phyloP scores from a whole-genome alignment of 2,888 invertebrate species.

The Disparrhopalites patrizii region DNA sequence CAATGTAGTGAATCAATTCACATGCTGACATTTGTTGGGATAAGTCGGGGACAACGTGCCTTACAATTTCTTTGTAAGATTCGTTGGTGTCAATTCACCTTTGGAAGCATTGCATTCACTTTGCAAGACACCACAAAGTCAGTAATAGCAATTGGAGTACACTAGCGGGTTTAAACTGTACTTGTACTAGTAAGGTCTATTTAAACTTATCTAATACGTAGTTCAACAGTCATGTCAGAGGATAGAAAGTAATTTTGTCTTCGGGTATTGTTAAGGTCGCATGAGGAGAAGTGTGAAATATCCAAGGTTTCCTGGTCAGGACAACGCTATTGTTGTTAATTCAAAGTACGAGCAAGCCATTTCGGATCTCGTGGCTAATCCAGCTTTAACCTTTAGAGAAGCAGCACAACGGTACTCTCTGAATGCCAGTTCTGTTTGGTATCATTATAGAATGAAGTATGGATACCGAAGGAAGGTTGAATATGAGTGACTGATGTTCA shows the following conservation, averaged over 20 bases:
- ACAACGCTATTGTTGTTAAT: constrained; percentile 27
- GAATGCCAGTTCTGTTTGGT: constrained; percentile 37
- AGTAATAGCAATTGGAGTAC: no score
- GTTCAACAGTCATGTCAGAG: no score
- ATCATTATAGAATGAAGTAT: constrained; percentile 36
- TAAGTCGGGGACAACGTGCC: no score
- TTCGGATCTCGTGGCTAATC: constrained; percentile 33
- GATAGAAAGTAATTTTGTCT: constrained; percentile 15
- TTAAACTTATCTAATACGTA: not conserved
- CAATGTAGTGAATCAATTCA: no score
- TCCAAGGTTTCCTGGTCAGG: constrained; percentile 31
- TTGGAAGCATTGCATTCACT: no score
- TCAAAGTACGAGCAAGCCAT: constrained; percentile 38
- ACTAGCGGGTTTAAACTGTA: no score
- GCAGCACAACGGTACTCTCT: constrained; percentile 32
- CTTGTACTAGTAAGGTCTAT: not conserved
- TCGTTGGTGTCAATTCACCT: not conserved
- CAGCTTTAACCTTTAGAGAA: constrained; percentile 38
- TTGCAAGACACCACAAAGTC: no score
- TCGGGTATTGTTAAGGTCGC: constrained; percentile 34
- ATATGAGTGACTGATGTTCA: constrained; percentile 19
- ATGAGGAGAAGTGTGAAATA: constrained; percentile 33
- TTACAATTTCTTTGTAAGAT: not conserved
- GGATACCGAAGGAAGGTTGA: constrained; percentile 35
- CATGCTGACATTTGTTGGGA: no score